phyloP scores from a whole-genome alignment of 2,888 invertebrate genomes.

The Philonicus albiceps region DNA sequence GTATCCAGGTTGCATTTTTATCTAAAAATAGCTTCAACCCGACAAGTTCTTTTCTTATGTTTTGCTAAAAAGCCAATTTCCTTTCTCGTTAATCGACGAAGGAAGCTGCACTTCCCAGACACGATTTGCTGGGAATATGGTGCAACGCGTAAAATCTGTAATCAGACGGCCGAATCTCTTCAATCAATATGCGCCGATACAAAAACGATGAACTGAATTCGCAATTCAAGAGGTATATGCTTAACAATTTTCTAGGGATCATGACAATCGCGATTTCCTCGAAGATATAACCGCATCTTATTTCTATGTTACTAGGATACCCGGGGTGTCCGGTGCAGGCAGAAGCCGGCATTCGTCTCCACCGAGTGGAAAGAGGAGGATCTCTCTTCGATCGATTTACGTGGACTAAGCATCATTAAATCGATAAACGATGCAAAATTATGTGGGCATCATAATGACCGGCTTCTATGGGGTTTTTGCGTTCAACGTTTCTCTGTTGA shows the following conservation, averaged over 20 bases:
- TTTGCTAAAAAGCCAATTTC: neutral
- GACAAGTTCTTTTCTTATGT: neutral
- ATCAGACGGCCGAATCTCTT: constrained; percentile 20
- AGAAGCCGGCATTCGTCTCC: neutral
- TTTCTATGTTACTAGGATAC: constrained; percentile 34
- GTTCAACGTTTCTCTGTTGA: neutral
- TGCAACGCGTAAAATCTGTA: neutral
- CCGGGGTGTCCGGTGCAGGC: neutral
- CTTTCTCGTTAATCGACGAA: neutral
- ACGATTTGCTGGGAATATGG: neutral
- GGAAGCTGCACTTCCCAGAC: neutral
- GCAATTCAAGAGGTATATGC: neutral
- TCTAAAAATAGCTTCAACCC: neutral
- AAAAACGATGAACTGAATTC: neutral
- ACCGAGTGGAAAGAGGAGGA: neutral
- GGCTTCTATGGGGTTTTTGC: neutral
- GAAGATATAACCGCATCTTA: neutral
- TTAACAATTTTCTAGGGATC: constrained; percentile 20
- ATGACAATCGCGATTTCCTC: constrained; percentile 2
- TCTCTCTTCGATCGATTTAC: neutral
- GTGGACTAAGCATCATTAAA: constrained; percentile 32
- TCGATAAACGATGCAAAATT: constrained; percentile 40
- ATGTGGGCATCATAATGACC: constrained; percentile 28
- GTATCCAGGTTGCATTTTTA: neutral
- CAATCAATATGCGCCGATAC: constrained; percentile 16